Conservation (phyloP, 2,113 vertebrate genomes). For the Nematolebias whitei region DNA sequence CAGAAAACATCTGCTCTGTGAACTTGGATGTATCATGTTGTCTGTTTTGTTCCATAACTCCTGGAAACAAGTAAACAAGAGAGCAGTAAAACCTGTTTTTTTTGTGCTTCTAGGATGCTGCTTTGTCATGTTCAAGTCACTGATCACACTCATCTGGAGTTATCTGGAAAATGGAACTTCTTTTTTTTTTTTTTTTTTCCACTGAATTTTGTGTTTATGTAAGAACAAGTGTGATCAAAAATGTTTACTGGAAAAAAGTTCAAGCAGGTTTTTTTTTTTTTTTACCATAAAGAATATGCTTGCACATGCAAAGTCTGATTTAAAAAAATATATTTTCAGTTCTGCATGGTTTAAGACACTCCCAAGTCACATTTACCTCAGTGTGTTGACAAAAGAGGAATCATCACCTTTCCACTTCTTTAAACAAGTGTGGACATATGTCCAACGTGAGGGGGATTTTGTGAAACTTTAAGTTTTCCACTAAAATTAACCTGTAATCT, state of each 20-base stretch:
- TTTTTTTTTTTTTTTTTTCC: conserved; percentile 2
- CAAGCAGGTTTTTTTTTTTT: not conserved
- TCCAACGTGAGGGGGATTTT: not conserved
- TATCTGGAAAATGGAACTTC: not conserved
- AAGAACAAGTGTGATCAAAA: conserved; percentile 3
- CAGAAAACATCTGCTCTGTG: conserved; percentile 1
- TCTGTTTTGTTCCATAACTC: conserved; percentile 22
- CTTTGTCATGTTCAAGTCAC: not conserved
- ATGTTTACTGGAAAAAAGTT: not conserved
- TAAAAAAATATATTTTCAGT: conserved; percentile 15
- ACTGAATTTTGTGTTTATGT: not conserved
- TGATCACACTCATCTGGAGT: not conserved
- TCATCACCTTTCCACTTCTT: conserved; percentile 1
- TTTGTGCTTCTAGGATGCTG: not conserved
- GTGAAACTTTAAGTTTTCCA: not conserved
- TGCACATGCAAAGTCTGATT: not conserved
- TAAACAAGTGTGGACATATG: not conserved
- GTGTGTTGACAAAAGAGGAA: conserved; percentile 22
- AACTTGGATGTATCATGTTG: not conserved
- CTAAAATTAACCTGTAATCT: not conserved
- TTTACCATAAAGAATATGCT: not conserved
- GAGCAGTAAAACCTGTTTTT: conserved; percentile 34
- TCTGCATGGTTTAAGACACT: conserved; percentile 12
- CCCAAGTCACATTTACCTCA: not conserved
- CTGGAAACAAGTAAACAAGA: conserved; percentile 9